These are phyloP conservation scores for Leptoteleia sp. DNA, from an alignment of 1,140 invertebrate species.

Conservation along the genomic window DNA sequence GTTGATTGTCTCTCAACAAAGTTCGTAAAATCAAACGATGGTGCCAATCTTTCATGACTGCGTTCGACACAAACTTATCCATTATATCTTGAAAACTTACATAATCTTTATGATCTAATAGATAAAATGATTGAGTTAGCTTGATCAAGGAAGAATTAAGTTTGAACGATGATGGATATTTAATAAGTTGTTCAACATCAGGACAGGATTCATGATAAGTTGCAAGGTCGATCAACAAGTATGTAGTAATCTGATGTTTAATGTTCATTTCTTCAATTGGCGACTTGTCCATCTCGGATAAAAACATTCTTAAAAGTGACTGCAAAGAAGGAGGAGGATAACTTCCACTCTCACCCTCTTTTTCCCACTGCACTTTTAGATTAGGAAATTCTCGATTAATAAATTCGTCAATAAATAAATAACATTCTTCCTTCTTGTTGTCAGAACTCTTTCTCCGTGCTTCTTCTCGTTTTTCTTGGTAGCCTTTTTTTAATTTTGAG, in stretches of 20 bases:
- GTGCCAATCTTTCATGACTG: slow-evolving; percentile 83
- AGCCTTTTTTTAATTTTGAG: slow-evolving; percentile 68
- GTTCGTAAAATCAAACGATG: slow-evolving; percentile 82
- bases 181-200: slow-evolving; percentile 84
- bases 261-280: slow-evolving; percentile 80
- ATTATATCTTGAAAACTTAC: slow-evolving; percentile 78
- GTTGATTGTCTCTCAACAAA: slow-evolving; percentile 82
- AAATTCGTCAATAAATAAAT: slow-evolving; percentile 84
- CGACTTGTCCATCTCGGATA: slow-evolving; percentile 80
- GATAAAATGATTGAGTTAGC: slow-evolving; percentile 91
- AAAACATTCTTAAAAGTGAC: slow-evolving; percentile 87
- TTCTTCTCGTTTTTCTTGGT: slow-evolving; percentile 70
- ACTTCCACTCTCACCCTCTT: slow-evolving; percentile 83
- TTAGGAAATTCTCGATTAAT: slow-evolving; percentile 80
- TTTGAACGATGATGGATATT: slow-evolving; percentile 89
- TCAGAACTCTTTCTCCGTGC: neutral
- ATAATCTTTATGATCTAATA: slow-evolving; percentile 90
- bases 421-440: slow-evolving; percentile 41
- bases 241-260: slow-evolving; percentile 90
- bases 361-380: slow-evolving; percentile 83
- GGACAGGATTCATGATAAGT: slow-evolving; percentile 82
- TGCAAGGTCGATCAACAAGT: slow-evolving; percentile 90
- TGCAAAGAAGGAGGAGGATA: slow-evolving; percentile 93
- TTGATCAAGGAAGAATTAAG: slow-evolving; percentile 86
- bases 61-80: slow-evolving; percentile 72